These are phyloP conservation scores for Elephas maximus DNA, from an alignment of 2,113 vertebrate species.

Conservation along the genomic window DNA sequence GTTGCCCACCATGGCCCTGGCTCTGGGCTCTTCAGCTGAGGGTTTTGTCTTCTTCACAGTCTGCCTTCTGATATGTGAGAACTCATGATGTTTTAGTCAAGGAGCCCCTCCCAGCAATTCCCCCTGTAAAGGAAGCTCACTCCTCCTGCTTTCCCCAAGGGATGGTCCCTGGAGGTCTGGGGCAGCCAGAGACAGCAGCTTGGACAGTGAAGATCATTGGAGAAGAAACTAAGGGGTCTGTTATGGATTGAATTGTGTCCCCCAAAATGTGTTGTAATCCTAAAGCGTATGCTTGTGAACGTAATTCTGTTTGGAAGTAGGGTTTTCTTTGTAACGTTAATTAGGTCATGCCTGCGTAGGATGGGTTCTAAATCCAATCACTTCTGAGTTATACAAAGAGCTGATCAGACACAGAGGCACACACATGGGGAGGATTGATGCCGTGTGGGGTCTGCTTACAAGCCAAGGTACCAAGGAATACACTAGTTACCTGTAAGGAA, in stretches of 20 bases:
- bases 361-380: not conserved
- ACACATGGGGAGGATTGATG: not conserved
- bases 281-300: not conserved
- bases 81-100: fast-evolving
- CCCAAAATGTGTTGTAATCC: not conserved
- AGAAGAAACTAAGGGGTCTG: not conserved
- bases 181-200: not conserved
- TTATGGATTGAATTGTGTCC: not conserved
- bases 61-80: not conserved
- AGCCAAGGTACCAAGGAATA: not conserved
- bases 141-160: too few species aligned
- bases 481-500: not conserved
- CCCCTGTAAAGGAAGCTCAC: not conserved
- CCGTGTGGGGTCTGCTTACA: not conserved
- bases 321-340: not conserved
- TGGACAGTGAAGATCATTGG: not conserved
- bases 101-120: fast-evolving
- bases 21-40: fast-evolving
- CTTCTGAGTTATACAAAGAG: not conserved
- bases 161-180: not conserved
- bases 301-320: not conserved
- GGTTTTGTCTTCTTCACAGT: fast-evolving
- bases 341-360: not conserved
- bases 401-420: not conserved
- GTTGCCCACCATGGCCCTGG: fast-evolving